These are phyloP conservation scores for Stichodactyla helianthus DNA, from an alignment of 64 coral and sea anemone genomes.

Conservation along the genomic window DNA sequence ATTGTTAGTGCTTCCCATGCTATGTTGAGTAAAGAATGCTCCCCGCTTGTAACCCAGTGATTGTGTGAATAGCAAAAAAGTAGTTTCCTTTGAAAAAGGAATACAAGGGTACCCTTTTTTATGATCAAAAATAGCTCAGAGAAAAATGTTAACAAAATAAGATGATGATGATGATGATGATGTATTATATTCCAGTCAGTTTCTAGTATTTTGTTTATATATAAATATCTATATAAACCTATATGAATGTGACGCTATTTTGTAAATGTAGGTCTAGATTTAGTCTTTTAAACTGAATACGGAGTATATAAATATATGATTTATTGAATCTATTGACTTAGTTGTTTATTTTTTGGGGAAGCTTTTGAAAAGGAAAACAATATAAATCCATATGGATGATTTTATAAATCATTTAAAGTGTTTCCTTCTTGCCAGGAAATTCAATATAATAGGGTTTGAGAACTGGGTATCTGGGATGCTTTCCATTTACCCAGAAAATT, in stretches of 20 bases:
- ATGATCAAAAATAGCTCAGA: slow-evolving; percentile 64
- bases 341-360: background rate
- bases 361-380: too few relatives aligned
- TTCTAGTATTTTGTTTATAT: slow-evolving; percentile 99
- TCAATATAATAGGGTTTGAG: too few relatives aligned
- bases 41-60: slow-evolving; percentile 34
- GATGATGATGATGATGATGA: slow-evolving; percentile 79
- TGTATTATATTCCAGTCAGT: slow-evolving; percentile 95
- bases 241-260: slow-evolving; percentile 79
- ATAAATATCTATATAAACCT: slow-evolving; percentile 28
- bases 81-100: slow-evolving; percentile 93
- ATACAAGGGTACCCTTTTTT: slow-evolving; percentile 40
- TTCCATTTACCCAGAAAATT: too few relatives aligned
- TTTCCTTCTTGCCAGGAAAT: too few relatives aligned
- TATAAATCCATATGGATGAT: too few relatives aligned
- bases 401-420: too few relatives aligned
- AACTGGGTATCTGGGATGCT: too few relatives aligned
- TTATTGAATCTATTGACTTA: slow-evolving; percentile 24
- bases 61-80: slow-evolving; percentile 36
- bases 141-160: slow-evolving; percentile 55
- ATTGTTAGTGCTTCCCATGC: slow-evolving; percentile 35
- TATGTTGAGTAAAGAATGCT: slow-evolving; percentile 30
- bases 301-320: slow-evolving; percentile 86
- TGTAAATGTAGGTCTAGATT: slow-evolving; percentile 91
- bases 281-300: slow-evolving; percentile 94